Evolutionary conservation across 2,888 invertebrate species (phyloP), one percentile per base, ranked within the genome.

Genomic region (Agrotis puta): DNA sequence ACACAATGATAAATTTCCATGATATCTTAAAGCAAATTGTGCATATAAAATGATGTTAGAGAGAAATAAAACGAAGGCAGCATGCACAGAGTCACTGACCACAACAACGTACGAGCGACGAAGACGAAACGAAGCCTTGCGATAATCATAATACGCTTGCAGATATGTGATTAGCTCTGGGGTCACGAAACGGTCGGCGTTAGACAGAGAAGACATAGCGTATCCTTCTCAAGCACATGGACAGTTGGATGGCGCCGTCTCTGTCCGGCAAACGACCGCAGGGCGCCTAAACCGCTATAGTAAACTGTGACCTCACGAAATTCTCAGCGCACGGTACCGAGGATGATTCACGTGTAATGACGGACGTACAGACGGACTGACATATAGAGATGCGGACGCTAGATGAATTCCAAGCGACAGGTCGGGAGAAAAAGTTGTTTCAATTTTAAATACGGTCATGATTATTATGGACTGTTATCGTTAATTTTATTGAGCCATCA

Each of bases 271-370:
- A 91, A 94, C 93, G 94, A 94, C 94, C 94, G 93, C 93, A 93
- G 95, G 94, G 94, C 95, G 93, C 94, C 92, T 92, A 93, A 92
- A 94, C 95, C 95, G 95, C 95, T 95, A 95, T 93, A 95, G 92
- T 95, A 95, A 95, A 95, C 95, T 95, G 94, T 95, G 95, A 95
- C 95, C 95, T 95, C 95, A 95, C 95, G 95, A 95, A 95, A 95
- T 95, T 93, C 94, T 93, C 92, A 86, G 83, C 87, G 93, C 94
- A 94, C 94, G 94, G 93, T 94, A 93, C 92, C 84, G 89, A 86
- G 89, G 92, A 86, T 95, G 95, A 95, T 94, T 95, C 95, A 94
- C 91, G 90, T 92, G 88, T 93, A 94, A 95, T 94, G 94, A 94
- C 88, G 93, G 93, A 92, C 91, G 88, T 87, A 92, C 90, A 87